Evolutionary conservation across 2,888 invertebrate species (phyloP).

Genomic region (Tipula vernalis): DNA sequence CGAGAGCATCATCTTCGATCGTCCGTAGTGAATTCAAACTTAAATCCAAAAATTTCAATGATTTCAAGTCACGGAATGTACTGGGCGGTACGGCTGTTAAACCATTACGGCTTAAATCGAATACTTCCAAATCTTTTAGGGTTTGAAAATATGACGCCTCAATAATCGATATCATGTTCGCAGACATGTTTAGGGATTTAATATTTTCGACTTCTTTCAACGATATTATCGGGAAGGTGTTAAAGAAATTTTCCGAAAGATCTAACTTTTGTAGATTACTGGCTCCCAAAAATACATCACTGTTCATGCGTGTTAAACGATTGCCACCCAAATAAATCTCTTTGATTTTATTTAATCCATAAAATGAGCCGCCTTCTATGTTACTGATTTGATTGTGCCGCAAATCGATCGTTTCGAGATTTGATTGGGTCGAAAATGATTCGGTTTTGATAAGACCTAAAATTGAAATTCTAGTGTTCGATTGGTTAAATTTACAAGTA

Average conservation of each 20-base stretch:
- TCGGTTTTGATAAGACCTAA: conserved; percentile 53
- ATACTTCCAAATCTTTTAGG: conserved; percentile 51
- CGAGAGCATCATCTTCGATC: conserved; percentile 78
- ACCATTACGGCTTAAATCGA: conserved; percentile 76
- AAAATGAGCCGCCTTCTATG: conserved; percentile 65
- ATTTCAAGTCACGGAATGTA: conserved; percentile 62
- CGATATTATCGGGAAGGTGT: conserved; percentile 67
- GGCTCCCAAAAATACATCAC: conserved; percentile 66
- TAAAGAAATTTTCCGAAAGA: conserved; percentile 75
- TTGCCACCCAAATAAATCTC: conserved; percentile 65
- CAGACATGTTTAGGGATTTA: conserved; percentile 65
- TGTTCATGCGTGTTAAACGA: conserved; percentile 65
- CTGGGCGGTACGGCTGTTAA: conserved; percentile 70
- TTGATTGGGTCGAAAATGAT: conserved; percentile 55
- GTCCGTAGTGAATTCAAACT: conserved; percentile 79
- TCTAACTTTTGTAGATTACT: conserved; percentile 66
- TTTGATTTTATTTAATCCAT: conserved; percentile 51
- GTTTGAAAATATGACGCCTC: conserved; percentile 60
- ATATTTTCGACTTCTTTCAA: conserved; percentile 56
- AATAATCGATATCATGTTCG: conserved; percentile 74
- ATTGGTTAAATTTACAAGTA: background rate
- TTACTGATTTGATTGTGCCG: conserved; percentile 61
- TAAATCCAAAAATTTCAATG: conserved; percentile 61
- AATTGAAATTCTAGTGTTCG: conserved; percentile 18
- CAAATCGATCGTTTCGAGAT: conserved; percentile 64